A percentile compares a stretch with the other conserved stretches of the same genome.
phyloP scores from a whole-genome alignment of 1,140 invertebrate genomes.

The Anastatus disparis region DNA sequence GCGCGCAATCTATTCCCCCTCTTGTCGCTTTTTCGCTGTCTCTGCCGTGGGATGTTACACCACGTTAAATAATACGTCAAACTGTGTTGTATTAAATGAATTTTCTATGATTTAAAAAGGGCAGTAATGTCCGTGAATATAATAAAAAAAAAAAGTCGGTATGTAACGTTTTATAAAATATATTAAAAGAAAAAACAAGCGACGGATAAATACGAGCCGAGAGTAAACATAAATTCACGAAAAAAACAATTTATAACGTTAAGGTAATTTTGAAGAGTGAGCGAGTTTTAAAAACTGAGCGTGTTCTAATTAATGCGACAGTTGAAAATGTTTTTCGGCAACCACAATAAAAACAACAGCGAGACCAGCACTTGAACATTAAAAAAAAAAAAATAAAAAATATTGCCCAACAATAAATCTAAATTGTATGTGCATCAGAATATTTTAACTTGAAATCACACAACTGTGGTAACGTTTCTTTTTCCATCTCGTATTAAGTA shows the following conservation, averaged over 20 bases:
- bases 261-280: slow-evolving; percentile 7
- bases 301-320: slow-evolving; percentile 19
- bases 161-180: no score
- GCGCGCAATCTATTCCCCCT: no score
- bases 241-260: background rate
- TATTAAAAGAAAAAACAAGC: background rate
- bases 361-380: background rate
- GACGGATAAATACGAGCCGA: no score
- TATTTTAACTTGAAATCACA: background rate
- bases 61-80: no score
- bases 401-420: slow-evolving; percentile 15
- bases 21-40: no score
- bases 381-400: background rate
- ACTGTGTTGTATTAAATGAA: no score
- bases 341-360: no score
- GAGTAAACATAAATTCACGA: background rate
- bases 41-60: no score
- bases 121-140: no score
- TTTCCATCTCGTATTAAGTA: background rate
- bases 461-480: background rate
- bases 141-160: no score
- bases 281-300: background rate
- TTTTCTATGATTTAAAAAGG: no score
- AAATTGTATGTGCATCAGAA: slow-evolving; percentile 23
- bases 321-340: no score